phyloP scores from a whole-genome alignment of 2,797 vertebrate species.

The Lophius americanus region DNA sequence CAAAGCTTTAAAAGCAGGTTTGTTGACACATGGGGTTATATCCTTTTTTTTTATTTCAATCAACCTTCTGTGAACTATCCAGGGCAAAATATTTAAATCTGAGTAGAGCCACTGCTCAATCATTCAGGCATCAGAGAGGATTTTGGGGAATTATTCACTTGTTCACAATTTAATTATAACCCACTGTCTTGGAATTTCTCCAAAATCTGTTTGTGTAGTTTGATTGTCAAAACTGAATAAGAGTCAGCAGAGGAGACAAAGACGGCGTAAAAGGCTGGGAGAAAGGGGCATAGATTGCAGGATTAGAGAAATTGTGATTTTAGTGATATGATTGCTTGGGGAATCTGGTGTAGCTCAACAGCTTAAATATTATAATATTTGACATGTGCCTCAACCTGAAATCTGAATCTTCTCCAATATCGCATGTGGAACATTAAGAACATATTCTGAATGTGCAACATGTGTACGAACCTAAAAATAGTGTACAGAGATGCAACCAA shows the following conservation, averaged over 20 bases:
- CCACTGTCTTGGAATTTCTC: background rate
- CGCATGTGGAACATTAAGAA: constrained; percentile 2
- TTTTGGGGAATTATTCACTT: background rate
- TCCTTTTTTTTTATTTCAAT: background rate
- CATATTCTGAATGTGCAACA: constrained; percentile 18
- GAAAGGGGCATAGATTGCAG: no score
- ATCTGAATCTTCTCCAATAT: background rate
- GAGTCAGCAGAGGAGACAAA: background rate
- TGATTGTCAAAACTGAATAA: background rate
- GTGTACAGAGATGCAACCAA: constrained; percentile 28
- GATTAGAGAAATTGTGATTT: no score
- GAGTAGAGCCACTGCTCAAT: background rate
- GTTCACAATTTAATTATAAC: background rate
- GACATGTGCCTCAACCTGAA: no score
- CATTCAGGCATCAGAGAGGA: background rate
- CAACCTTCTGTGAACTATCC: no score
- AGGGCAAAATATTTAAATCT: background rate
- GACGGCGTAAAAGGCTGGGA: no score
- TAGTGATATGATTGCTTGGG: no score
- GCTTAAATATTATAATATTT: no score
- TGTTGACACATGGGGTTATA: background rate
- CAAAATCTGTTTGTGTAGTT: background rate
- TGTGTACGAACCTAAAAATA: constrained; percentile 27
- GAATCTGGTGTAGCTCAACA: no score
- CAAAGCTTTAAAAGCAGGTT: constrained; percentile 6